Conservation (phyloP, 2,113 vertebrate genomes). For the Podarcis cretensis region DNA sequence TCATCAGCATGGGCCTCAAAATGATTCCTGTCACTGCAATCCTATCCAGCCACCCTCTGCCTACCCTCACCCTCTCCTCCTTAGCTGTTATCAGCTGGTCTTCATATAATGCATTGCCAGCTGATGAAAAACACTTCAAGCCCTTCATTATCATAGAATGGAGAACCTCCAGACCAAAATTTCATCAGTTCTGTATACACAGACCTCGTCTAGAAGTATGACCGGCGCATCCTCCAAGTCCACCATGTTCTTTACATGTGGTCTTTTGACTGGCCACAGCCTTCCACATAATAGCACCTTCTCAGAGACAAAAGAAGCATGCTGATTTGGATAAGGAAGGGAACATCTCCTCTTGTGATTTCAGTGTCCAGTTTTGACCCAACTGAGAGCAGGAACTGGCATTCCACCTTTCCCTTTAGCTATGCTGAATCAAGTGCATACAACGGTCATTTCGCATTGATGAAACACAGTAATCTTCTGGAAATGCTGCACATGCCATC, state of each 20-base stretch:
- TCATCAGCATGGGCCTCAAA: not conserved
- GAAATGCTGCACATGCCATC: constrained; percentile 65
- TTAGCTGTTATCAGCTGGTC: not conserved
- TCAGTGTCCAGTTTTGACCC: not conserved
- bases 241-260: not conserved
- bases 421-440: not conserved
- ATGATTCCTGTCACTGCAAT: not conserved
- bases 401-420: not conserved
- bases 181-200: not conserved
- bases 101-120: not conserved
- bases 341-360: not conserved
- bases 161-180: not conserved
- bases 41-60: too few relatives aligned
- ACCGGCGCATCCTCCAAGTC: not conserved
- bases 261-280: not conserved
- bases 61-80: too few relatives aligned
- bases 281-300: not conserved
- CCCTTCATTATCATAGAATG: not conserved
- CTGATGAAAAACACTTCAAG: not conserved
- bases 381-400: not conserved
- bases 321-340: not conserved
- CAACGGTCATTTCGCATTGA: not conserved
- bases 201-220: not conserved
- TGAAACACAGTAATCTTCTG: constrained; percentile 61
- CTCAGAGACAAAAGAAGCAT: not conserved